Percentiles rank a stretch among this genome's conserved stretches.
These are phyloP conservation scores for Pterocles gutturalis DNA, from an alignment of 2,113 vertebrate genomes.

Conservation along the genomic window DNA sequence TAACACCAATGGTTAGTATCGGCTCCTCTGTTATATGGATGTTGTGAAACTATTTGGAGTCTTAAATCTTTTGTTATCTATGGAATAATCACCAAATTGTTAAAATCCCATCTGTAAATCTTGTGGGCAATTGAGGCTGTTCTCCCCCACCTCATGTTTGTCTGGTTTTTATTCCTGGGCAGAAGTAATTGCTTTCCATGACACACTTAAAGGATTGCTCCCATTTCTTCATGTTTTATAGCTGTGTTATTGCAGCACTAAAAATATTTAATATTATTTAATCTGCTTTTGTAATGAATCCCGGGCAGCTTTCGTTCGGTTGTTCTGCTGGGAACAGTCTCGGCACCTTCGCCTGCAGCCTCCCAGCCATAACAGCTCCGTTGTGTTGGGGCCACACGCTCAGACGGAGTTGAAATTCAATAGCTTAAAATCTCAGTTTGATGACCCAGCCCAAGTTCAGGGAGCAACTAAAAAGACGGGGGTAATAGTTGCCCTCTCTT, in stretches of 20 bases:
- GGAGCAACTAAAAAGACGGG: neutral
- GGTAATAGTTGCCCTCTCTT: too few species aligned
- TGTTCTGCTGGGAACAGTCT: neutral
- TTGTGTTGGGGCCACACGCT: neutral
- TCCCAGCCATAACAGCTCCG: neutral
- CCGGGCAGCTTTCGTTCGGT: neutral
- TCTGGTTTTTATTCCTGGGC: neutral
- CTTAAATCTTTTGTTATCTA: neutral
- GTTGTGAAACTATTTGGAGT: neutral
- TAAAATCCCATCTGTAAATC: neutral
- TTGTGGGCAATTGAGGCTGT: neutral
- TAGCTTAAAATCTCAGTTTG: neutral
- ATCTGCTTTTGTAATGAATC: neutral
- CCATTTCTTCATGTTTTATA: neutral
- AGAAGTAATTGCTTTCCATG: neutral
- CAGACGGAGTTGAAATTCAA: neutral
- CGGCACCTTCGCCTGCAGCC: neutral
- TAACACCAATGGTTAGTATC: neutral
- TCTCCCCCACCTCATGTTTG: neutral
- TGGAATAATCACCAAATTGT: neutral
- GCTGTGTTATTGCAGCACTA: neutral
- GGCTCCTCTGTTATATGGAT: neutral
- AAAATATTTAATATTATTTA: neutral
- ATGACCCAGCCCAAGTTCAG: neutral
- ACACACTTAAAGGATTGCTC: neutral